phyloP scores from a whole-genome alignment of 2,888 invertebrate species.

The Parnassius orleans region DNA sequence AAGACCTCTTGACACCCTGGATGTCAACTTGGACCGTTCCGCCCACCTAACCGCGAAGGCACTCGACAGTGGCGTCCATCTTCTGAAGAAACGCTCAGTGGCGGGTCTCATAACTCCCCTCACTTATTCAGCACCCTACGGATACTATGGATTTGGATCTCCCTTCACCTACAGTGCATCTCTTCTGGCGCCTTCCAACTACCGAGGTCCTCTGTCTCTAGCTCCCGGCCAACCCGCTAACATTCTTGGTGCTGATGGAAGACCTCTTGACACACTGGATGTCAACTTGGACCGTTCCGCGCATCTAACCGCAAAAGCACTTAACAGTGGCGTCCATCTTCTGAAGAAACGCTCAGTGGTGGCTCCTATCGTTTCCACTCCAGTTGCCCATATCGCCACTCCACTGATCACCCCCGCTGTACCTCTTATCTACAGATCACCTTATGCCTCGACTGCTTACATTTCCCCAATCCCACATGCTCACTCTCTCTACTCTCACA shows the following conservation, averaged over 20 bases:
- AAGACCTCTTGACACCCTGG: constrained; percentile 70
- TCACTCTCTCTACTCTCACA: background rate
- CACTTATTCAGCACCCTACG: constrained; percentile 39
- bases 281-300: constrained; percentile 71
- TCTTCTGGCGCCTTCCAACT: constrained; percentile 49
- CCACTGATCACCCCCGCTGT: constrained; percentile 1
- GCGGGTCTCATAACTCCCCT: constrained; percentile 65
- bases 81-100: no score
- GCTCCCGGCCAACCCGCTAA: constrained; percentile 73
- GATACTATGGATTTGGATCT: constrained; percentile 36
- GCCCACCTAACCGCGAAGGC: constrained; percentile 41
- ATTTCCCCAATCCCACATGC: background rate
- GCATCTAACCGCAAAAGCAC: constrained; percentile 63
- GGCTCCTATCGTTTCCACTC: constrained; percentile 38
- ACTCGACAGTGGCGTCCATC: no score
- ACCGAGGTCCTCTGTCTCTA: constrained; percentile 64
- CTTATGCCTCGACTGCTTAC: background rate
- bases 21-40: constrained; percentile 70
- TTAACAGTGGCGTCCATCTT: constrained; percentile 51
- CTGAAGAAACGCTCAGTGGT: constrained; percentile 55
- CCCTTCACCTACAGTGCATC: constrained; percentile 44
- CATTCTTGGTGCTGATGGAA: constrained; percentile 65
- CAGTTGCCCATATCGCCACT: background rate
- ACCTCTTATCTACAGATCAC: background rate
- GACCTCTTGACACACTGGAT: constrained; percentile 68